Evolutionary conservation across 2,113 vertebrate species (phyloP).

Genomic region (Stigmatopora nigra): DNA sequence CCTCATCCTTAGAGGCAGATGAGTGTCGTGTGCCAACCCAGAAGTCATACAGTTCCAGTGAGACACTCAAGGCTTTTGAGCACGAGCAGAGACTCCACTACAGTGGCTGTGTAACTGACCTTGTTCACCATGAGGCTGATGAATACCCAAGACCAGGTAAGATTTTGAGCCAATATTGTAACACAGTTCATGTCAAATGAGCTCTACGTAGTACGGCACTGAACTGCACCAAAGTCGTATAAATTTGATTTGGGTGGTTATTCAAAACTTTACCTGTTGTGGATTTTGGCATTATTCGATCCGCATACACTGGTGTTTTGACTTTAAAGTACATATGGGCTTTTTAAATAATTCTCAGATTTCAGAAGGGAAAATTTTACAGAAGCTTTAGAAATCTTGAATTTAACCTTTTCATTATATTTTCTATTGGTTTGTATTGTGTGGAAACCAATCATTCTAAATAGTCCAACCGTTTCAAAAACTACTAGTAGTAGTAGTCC

Average conservation of each 20-base stretch:
- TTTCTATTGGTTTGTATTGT: too few species aligned
- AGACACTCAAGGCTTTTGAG: conserved; percentile 92
- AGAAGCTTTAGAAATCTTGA: neutral
- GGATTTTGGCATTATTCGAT: neutral
- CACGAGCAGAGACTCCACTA: conserved; percentile 91
- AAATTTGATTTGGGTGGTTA: neutral
- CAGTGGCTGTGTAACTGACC: conserved; percentile 83
- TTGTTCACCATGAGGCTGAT: conserved; percentile 91
- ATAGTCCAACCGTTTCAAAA: conserved; percentile 36
- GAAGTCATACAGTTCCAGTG: conserved; percentile 96
- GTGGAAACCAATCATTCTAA: conserved; percentile 19
- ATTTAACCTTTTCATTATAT: too few species aligned
- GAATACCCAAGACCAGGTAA: conserved; percentile 92
- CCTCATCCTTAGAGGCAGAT: conserved; percentile 84
- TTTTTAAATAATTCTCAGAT: neutral
- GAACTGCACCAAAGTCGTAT: neutral
- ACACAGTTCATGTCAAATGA: neutral
- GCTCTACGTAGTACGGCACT: neutral
- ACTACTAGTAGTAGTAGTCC: conserved; percentile 45
- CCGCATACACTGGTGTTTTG: neutral
- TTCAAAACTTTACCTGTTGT: neutral
- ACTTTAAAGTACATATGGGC: too few species aligned
- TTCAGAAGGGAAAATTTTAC: neutral
- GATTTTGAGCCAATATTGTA: conserved; percentile 26
- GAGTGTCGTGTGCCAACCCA: conserved; percentile 93